phyloP scores from a whole-genome alignment of 2,888 invertebrate genomes.

The Tetropium fuscum region DNA sequence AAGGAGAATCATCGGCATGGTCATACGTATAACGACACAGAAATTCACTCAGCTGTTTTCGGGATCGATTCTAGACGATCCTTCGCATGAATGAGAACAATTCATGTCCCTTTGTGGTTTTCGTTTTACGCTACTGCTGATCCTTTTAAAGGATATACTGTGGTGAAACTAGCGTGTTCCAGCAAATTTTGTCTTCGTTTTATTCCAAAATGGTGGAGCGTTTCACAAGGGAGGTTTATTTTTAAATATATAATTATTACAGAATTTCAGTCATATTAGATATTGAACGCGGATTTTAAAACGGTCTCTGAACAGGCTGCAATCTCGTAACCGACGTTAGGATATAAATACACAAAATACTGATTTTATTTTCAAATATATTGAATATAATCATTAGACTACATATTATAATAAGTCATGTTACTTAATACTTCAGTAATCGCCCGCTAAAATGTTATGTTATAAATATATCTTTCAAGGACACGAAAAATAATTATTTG shows the following conservation, averaged over 20 bases:
- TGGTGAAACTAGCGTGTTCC: constrained; percentile 22
- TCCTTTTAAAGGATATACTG: constrained; percentile 48
- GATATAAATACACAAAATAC: too few relatives aligned
- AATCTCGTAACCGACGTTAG: too few relatives aligned
- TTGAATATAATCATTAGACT: too few relatives aligned
- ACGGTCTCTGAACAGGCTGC: too few relatives aligned
- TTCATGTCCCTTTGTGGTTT: constrained; percentile 52
- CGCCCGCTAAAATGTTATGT: too few relatives aligned
- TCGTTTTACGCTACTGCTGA: constrained; percentile 51
- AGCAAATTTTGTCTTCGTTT: constrained; percentile 19
- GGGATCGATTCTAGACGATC: constrained; percentile 52
- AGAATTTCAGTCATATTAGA: too few relatives aligned
- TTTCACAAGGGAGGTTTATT: neutral
- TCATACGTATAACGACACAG: constrained; percentile 48
- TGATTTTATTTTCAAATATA: too few relatives aligned
- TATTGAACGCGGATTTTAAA: too few relatives aligned
- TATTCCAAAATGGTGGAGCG: neutral
- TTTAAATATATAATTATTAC: neutral
- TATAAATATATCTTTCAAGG: too few relatives aligned
- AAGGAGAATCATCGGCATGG: constrained; percentile 36
- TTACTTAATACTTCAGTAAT: too few relatives aligned
- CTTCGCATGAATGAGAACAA: constrained; percentile 52
- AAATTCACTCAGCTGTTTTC: constrained; percentile 53
- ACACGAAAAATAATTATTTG: too few relatives aligned
- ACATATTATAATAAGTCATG: too few relatives aligned